Base-by-base conservation (phyloP, 2,113 vertebrate genomes). In the Rhinoderma darwinii region DNA sequence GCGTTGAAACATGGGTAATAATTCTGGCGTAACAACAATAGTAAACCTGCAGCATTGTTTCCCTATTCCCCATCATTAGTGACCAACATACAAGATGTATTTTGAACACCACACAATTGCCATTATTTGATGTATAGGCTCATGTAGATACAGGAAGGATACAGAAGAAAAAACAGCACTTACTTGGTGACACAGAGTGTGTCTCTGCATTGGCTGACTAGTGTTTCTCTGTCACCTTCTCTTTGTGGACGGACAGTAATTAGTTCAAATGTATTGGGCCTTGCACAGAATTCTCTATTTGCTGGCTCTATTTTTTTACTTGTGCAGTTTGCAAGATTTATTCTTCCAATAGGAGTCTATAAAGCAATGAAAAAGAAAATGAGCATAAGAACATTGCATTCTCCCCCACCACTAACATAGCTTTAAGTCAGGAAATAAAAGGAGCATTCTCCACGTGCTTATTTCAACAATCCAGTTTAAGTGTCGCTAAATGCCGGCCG, bases 171-270 rank as follows among this genome's bases (percentile, higher is more conserved):
- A n/a, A n/a, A 39, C 17, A 18, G 35, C 72, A 93, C 97, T 93
- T 92, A 99, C 98, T 96, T 99, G 68, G 98, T 99, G 88, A 99
- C 97, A 93, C 97, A 99, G 86, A 98, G 95, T 0, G 97, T 97
- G 86, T 98, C 95, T 80, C 92, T 94, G 90, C 97, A 99, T 20
- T 97, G 97, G 89, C 96, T 99, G 89, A 99, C 97, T 0, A 99
- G 95, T 0, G 98, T 99, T 91, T 99, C 97, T 77, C 90, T 91
- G 91, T 99, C 98, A 14, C 97, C 96, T 22, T 98, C 96, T 87
- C 94, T 94, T 76, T 97, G 97, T 0, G 98, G 97, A 35, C 98
- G 89, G 15, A 98, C 96, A 0, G 97, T 99, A 89, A 99, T 94
- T 1, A 99, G 93, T 86, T 99, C 98, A 74, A 99, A 96, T 0